Conservation (phyloP, 2,888 invertebrate genomes). For the Trichogramma evanescens region DNA sequence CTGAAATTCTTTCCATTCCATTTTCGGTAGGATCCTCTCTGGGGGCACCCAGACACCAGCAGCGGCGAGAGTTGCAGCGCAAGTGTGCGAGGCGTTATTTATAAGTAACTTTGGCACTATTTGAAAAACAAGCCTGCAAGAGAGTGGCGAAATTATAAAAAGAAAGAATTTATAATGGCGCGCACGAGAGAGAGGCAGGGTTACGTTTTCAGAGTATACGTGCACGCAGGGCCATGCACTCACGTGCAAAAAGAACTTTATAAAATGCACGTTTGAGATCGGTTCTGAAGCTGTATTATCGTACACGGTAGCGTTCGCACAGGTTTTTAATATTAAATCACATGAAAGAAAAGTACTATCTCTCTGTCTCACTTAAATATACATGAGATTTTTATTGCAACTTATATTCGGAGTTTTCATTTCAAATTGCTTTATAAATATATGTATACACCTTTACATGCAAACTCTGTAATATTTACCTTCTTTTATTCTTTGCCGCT, state of each 20-base stretch:
- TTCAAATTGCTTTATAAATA: too few relatives aligned
- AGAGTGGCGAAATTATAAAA: conserved; percentile 15
- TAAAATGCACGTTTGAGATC: conserved; percentile 1
- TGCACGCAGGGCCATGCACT: not conserved
- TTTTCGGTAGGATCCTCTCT: not conserved
- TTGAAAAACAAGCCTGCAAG: not conserved
- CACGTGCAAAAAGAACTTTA: not conserved
- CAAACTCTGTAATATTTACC: too few relatives aligned
- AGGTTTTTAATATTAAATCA: conserved; percentile 11
- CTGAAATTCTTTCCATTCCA: not conserved
- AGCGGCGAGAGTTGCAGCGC: not conserved
- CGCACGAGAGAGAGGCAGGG: not conserved
- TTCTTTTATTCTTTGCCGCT: too few relatives aligned
- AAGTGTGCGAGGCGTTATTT: not conserved
- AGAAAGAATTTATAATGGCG: conserved; percentile 14
- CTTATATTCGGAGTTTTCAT: not conserved
- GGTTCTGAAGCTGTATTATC: not conserved
- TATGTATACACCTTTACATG: too few relatives aligned
- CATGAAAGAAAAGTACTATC: conserved; percentile 1
- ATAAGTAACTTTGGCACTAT: not conserved
- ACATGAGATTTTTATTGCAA: conserved; percentile 1
- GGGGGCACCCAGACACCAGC: conserved; percentile 8
- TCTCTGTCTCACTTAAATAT: conserved; percentile 9
- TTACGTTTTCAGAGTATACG: not conserved
- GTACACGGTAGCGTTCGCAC: not conserved